phyloP scores from a whole-genome alignment of 2,888 invertebrate genomes.

The Zele albiditarsus region DNA sequence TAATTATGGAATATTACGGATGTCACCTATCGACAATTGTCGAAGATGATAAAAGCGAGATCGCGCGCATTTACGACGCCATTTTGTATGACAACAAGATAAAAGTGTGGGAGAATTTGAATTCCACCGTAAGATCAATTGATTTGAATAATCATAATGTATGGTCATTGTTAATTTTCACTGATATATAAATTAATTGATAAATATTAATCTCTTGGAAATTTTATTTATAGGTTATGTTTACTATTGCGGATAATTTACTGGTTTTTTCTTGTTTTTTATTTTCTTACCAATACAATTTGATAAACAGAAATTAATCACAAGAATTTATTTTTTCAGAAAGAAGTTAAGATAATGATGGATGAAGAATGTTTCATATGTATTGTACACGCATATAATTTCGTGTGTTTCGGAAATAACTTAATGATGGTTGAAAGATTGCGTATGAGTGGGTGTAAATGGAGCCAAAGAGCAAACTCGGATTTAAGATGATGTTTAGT shows the following conservation, averaged over 20 bases:
- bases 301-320: background rate
- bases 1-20: too few species aligned
- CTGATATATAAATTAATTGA: background rate
- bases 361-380: background rate
- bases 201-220: background rate
- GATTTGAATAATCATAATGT: too few species aligned
- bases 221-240: background rate
- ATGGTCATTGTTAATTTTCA: too few species aligned
- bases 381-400: background rate
- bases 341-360: background rate
- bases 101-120: too few species aligned
- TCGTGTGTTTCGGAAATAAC: background rate
- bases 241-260: background rate
- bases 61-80: too few species aligned
- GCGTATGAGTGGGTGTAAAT: background rate
- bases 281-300: background rate
- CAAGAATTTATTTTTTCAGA: too few species aligned
- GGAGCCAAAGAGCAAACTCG: background rate
- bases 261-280: too few species aligned
- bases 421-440: constrained; percentile 3
- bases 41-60: too few species aligned
- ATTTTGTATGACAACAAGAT: too few species aligned
- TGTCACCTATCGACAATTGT: too few species aligned
- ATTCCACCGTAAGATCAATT: too few species aligned
- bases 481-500: background rate